These are phyloP conservation scores for Melinopterus prodromus DNA, from an alignment of 2,888 invertebrate species.

Conservation along the genomic window DNA sequence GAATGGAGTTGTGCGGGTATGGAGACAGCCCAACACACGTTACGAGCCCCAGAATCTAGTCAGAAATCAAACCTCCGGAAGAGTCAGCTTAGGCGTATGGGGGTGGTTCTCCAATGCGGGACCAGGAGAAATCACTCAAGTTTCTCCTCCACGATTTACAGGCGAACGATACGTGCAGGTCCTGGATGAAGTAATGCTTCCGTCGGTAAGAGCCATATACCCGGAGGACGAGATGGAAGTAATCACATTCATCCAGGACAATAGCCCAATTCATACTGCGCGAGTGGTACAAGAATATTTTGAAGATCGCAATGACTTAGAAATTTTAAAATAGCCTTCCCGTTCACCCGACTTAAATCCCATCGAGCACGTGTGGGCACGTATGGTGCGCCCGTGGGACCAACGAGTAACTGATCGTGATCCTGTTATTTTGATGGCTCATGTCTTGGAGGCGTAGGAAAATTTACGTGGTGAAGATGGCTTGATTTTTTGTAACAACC, in stretches of 20 bases:
- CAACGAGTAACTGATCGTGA: too few species aligned
- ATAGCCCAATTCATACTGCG: constrained; percentile 15
- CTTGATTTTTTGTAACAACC: too few species aligned
- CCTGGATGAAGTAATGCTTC: constrained; percentile 8
- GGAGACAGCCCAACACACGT: too few species aligned
- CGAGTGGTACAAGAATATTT: constrained; percentile 11
- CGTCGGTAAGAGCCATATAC: constrained; percentile 13
- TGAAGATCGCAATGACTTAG: constrained; percentile 9
- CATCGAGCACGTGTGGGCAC: constrained; percentile 13
- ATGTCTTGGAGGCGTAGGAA: too few species aligned
- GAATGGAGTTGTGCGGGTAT: too few species aligned
- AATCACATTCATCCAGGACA: constrained; percentile 24
- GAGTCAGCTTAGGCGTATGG: constrained; percentile 5
- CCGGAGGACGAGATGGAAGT: constrained; percentile 9
- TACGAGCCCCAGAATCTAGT: too few species aligned
- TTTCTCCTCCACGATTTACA: constrained; percentile 9
- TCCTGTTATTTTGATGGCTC: too few species aligned
- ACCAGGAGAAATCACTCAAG: too few species aligned
- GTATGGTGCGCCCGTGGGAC: constrained; percentile 7
- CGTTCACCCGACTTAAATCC: constrained; percentile 20
- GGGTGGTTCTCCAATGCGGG: constrained; percentile 9
- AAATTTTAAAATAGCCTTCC: constrained; percentile 15
- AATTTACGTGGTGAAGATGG: too few species aligned
- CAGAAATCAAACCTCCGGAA: too few species aligned
- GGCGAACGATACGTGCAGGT: background rate